phyloP scores from a whole-genome alignment of 2,797 vertebrate genomes.

The Triplophysa yarkandensis region DNA sequence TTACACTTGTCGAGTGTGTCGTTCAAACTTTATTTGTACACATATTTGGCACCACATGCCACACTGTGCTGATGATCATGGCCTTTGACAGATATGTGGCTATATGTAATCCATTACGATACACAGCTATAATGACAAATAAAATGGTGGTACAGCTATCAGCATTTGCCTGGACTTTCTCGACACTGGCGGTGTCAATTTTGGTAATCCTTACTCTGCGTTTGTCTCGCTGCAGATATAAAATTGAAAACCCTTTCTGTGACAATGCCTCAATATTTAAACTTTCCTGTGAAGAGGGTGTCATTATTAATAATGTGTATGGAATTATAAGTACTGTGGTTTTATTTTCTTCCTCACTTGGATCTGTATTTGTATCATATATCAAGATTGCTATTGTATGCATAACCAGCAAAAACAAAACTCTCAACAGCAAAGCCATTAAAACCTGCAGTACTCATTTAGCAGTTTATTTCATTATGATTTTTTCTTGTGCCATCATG shows the following conservation, averaged over 20 bases:
- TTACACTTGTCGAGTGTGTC: slow-evolving; percentile 68
- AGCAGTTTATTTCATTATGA: slow-evolving; percentile 41
- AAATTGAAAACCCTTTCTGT: slow-evolving; percentile 73
- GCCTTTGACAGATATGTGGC: slow-evolving; percentile 79
- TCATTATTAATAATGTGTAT: slow-evolving; percentile 73
- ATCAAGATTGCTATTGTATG: slow-evolving; percentile 29
- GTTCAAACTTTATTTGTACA: slow-evolving; percentile 3
- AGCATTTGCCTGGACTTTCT: slow-evolving; percentile 47
- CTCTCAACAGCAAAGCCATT: slow-evolving; percentile 45
- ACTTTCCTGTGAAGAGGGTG: slow-evolving; percentile 75
- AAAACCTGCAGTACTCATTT: slow-evolving; percentile 51
- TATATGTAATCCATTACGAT: slow-evolving; percentile 74
- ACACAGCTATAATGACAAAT: slow-evolving; percentile 66
- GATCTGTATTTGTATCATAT: slow-evolving; percentile 58
- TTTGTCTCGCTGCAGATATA: slow-evolving; percentile 69
- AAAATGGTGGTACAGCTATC: slow-evolving; percentile 67
- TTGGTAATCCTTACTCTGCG: slow-evolving; percentile 66
- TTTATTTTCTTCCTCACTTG: slow-evolving; percentile 59
- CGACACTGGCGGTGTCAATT: slow-evolving; percentile 63
- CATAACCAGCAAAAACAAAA: slow-evolving; percentile 43
- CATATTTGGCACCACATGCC: slow-evolving; percentile 68
- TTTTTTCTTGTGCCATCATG: slow-evolving; percentile 8
- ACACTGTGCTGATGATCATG: slow-evolving; percentile 76
- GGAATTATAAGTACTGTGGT: slow-evolving; percentile 69
- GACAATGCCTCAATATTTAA: slow-evolving; percentile 81